phyloP scores from a whole-genome alignment of 2,797 vertebrate species.

The Rhadinocentrus ornatus region DNA sequence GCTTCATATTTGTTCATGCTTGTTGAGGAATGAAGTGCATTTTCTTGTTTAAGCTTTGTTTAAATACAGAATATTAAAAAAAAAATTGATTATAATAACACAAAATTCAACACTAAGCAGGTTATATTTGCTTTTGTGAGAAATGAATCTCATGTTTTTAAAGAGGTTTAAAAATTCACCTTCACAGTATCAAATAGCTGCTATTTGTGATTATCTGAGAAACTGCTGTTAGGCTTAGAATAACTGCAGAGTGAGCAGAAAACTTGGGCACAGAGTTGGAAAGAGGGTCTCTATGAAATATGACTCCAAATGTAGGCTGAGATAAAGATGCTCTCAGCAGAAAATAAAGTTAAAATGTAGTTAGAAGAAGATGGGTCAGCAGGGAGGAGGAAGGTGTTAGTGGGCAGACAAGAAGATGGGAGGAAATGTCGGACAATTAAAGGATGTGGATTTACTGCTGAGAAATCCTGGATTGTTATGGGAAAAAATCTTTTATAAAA shows the following conservation, averaged over 20 bases:
- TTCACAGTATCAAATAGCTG: not conserved
- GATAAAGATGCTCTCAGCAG: constrained; percentile 31
- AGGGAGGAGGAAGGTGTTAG: constrained; percentile 20
- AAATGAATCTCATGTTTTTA: not conserved
- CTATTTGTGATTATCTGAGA: not conserved
- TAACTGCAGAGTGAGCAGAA: constrained; percentile 54
- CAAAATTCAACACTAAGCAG: not conserved
- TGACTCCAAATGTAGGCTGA: constrained; percentile 26
- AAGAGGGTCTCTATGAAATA: constrained; percentile 32
- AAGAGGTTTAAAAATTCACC: not conserved
- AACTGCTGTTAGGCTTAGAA: constrained; percentile 63
- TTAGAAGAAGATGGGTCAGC: constrained; percentile 22
- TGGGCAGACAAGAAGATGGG: constrained; percentile 46
- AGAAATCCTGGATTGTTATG: constrained; percentile 2
- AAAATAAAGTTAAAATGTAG: constrained; percentile 58
- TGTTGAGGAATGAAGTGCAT: not conserved
- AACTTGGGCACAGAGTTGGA: constrained; percentile 11
- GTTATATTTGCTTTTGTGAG: not conserved
- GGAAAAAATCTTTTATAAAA: not conserved
- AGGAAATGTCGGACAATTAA: constrained; percentile 42
- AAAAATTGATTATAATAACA: not conserved
- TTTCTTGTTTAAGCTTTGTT: not conserved
- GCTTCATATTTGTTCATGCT: too few relatives aligned
- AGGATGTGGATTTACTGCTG: constrained; percentile 9
- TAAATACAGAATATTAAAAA: not conserved